Base-by-base conservation (phyloP, 2,113 vertebrate species). In the Cariama cristata region DNA sequence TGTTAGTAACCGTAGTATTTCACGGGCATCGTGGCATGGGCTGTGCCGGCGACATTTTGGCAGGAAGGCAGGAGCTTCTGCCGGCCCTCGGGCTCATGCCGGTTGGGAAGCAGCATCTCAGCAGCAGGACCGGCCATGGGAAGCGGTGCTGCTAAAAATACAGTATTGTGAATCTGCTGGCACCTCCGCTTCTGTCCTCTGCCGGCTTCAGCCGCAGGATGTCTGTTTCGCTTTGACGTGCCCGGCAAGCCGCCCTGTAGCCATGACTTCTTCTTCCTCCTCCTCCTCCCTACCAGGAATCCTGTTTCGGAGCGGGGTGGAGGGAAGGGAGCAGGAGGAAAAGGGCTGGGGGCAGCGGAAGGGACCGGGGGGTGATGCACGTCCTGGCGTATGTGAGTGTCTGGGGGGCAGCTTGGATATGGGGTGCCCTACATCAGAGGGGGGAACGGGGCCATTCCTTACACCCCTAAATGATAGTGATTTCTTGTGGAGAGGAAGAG, bases 11-110 rank as follows among this genome's bases (percentile, higher is more conserved):
- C 12, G 53, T 87, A 89, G 59, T 69, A 50, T 86, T 90, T 92
- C 44, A 21, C 58, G n/a, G 52, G 44, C 71, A 11, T 11, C 0
- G 0, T 2, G 23, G 49, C 0, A 0, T 2, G 2, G 68, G 52
- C 38, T 90, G 27, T 2, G 13, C 64, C 1, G 0, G 35, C 2
- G 3, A 45, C 3, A 0, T n/a, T 88, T 75, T 56, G 75, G 42
- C 28, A 49, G 73, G 32, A 21, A 14, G 91, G 24, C 3, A 0
- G 71, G 67, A 73, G 35, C 12, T 17, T 32, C 28, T 88, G 44
- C 40, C 0, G 0, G 68, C 55, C 23, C 27, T 32, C 7, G 33
- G 23, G 28, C 52, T n/a, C 6, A 1, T 4, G 5, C 5, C 9
- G 56, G 33, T 24, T 87, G 77, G 80, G 87, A 87, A 71, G 49